A percentile compares a stretch with the other conserved stretches of the same genome.
Evolutionary conservation across 2,113 vertebrate species (phyloP).

Genomic region (Onychostoma macrolepis): DNA sequence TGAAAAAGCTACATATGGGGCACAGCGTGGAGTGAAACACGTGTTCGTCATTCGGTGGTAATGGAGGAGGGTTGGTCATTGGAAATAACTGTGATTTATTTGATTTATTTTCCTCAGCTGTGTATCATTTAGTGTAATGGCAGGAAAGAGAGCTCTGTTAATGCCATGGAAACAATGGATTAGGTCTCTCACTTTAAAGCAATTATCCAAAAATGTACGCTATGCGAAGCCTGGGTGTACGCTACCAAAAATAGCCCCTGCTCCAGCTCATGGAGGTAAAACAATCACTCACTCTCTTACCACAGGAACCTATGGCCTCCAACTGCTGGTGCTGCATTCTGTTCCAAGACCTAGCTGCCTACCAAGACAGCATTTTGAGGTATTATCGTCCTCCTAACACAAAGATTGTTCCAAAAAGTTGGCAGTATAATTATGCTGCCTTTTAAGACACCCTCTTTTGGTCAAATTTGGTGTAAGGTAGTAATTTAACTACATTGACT

Average conservation of each 20-base stretch:
- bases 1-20: constrained; percentile 29
- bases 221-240: constrained; percentile 55
- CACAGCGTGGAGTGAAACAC: constrained; percentile 25
- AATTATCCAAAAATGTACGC: constrained; percentile 60
- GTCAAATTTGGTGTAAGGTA: not conserved
- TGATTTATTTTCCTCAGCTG: constrained; percentile 58
- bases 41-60: constrained; percentile 34
- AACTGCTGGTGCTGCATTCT: constrained; percentile 43
- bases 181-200: constrained; percentile 57
- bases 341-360: constrained; percentile 17
- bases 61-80: constrained; percentile 30
- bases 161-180: constrained; percentile 64
- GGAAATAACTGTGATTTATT: constrained; percentile 52
- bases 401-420: not conserved
- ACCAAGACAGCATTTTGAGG: not conserved
- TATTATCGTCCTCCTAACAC: not conserved
- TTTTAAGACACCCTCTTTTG: not conserved
- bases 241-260: constrained; percentile 57
- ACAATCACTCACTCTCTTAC: constrained; percentile 43
- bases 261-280: constrained; percentile 34
- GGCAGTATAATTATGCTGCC: not conserved
- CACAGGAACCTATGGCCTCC: constrained; percentile 14
- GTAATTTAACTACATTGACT: not conserved
- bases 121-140: constrained; percentile 61
- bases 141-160: constrained; percentile 69